Base-by-base conservation (phyloP, 2,888 invertebrate genomes). In the Conus canariensis region DNA sequence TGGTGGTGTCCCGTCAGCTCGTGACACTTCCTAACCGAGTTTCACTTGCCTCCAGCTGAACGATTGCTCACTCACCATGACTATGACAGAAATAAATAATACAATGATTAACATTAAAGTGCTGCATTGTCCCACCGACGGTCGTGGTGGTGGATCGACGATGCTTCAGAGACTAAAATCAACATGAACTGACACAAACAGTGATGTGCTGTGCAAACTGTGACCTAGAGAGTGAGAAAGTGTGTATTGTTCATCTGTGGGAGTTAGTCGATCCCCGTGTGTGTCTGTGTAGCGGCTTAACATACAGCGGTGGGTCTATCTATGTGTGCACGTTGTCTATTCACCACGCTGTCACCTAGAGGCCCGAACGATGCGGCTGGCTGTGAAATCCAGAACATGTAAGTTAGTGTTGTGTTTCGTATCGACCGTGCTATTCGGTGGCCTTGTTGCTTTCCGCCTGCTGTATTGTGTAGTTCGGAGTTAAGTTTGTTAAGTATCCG, bases 351-450 rank as follows among this genome's bases (percentile, higher is more conserved):
- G 64, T 64, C 64, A 64, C 64, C 1, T 64, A 64, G 64, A 70
- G 19, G 19, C 14, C 16, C 22, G 19, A 70, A 70, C 22, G 19
- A 70, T 80, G 80, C 45, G 80, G 12, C 45, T 45, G 30, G 80
- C 80, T 80, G 25, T 80, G 80, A 80, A 30, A 30, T 80, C 12
- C 30, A 80, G 80, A 80, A 80, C 30, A 80, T 80, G 80, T 70
- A 22, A 70, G 70, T 70, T 64, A 64, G 16, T 64, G 64, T 16
- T 64, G 64, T 14, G 64, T 64, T 64, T 64, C 16, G 64, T 64
- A 14, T 70, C 19, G 70, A 64, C 60, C 60, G 12, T 14, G 16
- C 60, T 64, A 64, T 16, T 74, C 22, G 14, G 70, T 74, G 22
- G 8, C 8, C 19, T 19, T n/a, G 16, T 9, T 80, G 25, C 30